Base-by-base conservation (phyloP, 2,113 vertebrate species). In the Gopherus evgoodei region DNA sequence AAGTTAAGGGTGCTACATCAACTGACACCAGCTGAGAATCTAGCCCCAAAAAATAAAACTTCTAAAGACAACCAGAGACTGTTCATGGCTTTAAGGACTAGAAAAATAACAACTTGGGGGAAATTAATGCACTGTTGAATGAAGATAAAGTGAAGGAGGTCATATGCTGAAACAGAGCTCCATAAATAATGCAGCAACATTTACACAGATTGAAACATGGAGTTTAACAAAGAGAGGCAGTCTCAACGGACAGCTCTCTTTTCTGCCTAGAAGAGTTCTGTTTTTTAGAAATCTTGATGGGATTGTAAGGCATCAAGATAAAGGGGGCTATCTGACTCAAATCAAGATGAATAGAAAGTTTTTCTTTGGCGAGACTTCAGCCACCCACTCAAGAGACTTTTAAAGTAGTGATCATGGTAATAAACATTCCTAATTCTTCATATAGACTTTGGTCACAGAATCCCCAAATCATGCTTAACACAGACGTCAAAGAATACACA, bases 101-200 rank as follows among this genome's bases (percentile, higher is more conserved):
- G 69, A 29, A 83, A 88, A 57, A 54, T 22, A 35, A 38, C 81
- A 2, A 1, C 54, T 81, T 1, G 0, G 1, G 14, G 72, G 8
- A 87, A 91, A 89, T 25, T 11, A 93, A 93, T 87, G 11, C 87
- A 42, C 56, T 87, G 83, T 94, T 81, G 19, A 38, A 89, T 91
- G 14, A 65, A 65, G 84, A 42, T 65, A 83, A 87, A 69, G 35
- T 47, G 29, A 82, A 54, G 21, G 81, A 86, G 81, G 29, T 82
- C 22, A 52, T 88, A 84, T 53, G 79, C 62, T 90, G 62, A 94
- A 92, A 22, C 47, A 91, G 84, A 88, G 2, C 89, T 94, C 91
- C 12, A 16, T 79, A 1, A 57, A 14, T 81, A 89, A 52, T 86
- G 10, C 65, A 81, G 16, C 8, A n/a, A 2, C 8, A 24, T 87